These are phyloP conservation scores for Nysson spinosus DNA, from an alignment of 2,888 invertebrate genomes.

Conservation along the genomic window DNA sequence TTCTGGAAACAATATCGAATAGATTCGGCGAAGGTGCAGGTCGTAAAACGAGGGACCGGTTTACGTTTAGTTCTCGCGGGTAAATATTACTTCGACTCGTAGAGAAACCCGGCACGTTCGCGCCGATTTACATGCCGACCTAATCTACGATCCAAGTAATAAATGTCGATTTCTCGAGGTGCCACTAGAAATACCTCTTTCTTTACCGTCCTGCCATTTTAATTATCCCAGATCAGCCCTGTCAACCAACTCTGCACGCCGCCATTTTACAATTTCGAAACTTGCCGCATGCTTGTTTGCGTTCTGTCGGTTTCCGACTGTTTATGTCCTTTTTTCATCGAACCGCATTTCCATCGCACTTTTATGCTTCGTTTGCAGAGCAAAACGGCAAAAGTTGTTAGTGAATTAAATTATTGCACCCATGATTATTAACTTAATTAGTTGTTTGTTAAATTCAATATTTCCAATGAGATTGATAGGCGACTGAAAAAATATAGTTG, in stretches of 20 bases:
- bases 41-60: conserved; percentile 16
- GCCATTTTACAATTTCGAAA: conserved; percentile 12
- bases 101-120: conserved; percentile 31
- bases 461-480: too few species aligned
- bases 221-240: conserved; percentile 1
- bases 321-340: not conserved
- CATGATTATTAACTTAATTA: too few species aligned
- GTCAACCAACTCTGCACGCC: conserved; percentile 21
- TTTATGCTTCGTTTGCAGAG: conserved; percentile 14
- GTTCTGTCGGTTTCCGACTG: not conserved
- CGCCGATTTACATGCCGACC: conserved; percentile 27
- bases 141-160: conserved; percentile 17
- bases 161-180: conserved; percentile 33
- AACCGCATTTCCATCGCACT: conserved; percentile 20
- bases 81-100: not conserved
- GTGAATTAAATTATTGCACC: conserved; percentile 1
- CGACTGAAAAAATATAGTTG: too few species aligned
- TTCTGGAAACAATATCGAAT: too few species aligned
- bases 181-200: not conserved
- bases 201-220: not conserved
- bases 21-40: not conserved
- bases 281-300: conserved; percentile 8
- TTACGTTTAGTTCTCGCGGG: too few species aligned
- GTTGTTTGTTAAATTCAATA: too few species aligned
- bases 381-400: conserved; percentile 33